Evolutionary conservation across 1,140 invertebrate species (phyloP).

Genomic region (Physella acuta): DNA sequence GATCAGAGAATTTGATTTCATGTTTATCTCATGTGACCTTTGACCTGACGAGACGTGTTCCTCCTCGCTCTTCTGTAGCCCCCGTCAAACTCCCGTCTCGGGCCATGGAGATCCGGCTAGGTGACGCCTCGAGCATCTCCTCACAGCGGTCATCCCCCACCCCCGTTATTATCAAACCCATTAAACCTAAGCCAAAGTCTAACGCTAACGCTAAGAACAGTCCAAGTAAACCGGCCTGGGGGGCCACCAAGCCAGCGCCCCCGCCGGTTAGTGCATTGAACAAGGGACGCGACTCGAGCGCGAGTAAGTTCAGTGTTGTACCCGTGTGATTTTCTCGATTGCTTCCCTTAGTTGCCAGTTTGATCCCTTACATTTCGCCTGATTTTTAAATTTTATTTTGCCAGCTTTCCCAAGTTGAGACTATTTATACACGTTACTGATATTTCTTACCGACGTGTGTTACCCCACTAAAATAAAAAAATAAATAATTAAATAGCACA

Average conservation of each 20-base stretch:
- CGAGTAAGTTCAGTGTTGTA: slow-evolving; percentile 13
- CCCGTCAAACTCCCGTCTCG: slow-evolving; percentile 12
- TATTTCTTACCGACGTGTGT: no score
- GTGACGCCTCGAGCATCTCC: neutral
- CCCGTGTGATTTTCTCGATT: no score
- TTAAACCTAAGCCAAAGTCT: slow-evolving; percentile 9
- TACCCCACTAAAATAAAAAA: no score
- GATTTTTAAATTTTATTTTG: no score
- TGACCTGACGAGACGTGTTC: no score
- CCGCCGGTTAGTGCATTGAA: neutral
- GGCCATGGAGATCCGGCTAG: neutral
- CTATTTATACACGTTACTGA: no score
- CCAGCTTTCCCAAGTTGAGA: no score
- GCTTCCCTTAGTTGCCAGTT: no score
- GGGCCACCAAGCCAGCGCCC: neutral
- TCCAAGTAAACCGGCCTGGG: neutral
- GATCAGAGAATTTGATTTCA: no score
- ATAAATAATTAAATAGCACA: no score
- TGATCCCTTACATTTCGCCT: no score
- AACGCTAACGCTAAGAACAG: neutral
- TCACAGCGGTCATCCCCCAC: slow-evolving; percentile 7
- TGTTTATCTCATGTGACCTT: no score
- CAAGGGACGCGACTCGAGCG: slow-evolving; percentile 16
- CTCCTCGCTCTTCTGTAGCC: neutral
- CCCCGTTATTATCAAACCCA: slow-evolving; percentile 17